Percentiles rank a stretch among this genome's conserved stretches.
phyloP scores from a whole-genome alignment of 2,888 invertebrate genomes.

The Aquatica leii region DNA sequence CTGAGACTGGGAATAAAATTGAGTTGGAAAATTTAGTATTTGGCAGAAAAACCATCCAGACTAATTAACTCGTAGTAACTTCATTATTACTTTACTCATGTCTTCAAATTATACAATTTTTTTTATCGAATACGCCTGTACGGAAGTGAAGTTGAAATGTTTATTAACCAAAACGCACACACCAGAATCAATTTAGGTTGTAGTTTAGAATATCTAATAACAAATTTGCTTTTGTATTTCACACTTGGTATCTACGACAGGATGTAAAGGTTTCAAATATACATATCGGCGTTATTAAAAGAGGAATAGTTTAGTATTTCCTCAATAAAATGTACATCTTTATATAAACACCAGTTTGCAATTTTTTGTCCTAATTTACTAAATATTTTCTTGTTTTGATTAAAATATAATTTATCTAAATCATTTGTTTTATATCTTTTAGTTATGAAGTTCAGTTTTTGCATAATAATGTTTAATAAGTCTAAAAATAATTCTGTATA shows the following conservation, averaged over 20 bases:
- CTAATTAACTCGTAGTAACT: neutral
- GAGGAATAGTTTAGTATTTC: neutral
- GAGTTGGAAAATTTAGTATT: slow-evolving; percentile 1
- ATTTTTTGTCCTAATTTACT: too few species aligned
- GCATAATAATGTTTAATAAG: too few species aligned
- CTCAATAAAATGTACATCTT: slow-evolving; percentile 9
- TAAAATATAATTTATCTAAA: too few species aligned
- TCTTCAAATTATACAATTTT: too few species aligned
- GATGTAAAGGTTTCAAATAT: slow-evolving; percentile 19
- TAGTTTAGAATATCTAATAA: slow-evolving; percentile 18
- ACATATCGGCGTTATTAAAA: slow-evolving; percentile 2
- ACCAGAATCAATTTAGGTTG: slow-evolving; percentile 15
- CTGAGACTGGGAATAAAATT: neutral
- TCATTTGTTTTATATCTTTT: too few species aligned
- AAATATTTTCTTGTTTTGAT: too few species aligned
- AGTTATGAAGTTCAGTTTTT: too few species aligned
- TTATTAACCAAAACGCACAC: slow-evolving; percentile 15
- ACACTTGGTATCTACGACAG: slow-evolving; percentile 32
- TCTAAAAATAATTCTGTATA: too few species aligned
- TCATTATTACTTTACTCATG: neutral
- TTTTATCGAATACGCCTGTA: neutral
- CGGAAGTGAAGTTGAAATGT: slow-evolving; percentile 16
- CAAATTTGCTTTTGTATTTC: slow-evolving; percentile 33
- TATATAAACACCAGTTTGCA: too few species aligned
- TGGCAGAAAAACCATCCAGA: slow-evolving; percentile 5